A percentile compares a stretch with the other conserved stretches of the same genome.
Evolutionary conservation across 2,113 vertebrate species (phyloP).

Genomic region (Brachyistius frenatus): DNA sequence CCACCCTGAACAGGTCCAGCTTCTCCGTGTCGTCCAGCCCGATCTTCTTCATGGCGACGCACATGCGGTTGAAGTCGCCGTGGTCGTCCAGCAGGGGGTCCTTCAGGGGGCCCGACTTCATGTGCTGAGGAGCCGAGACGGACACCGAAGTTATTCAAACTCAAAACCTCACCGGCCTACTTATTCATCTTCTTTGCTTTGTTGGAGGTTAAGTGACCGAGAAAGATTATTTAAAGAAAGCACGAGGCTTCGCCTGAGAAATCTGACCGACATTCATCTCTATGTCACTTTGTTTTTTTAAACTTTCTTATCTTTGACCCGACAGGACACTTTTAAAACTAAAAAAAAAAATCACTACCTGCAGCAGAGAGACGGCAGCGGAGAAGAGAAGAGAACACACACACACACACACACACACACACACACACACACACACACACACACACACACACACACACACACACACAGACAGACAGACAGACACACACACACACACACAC

Average conservation of each 20-base stretch:
- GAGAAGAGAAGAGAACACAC: neutral
- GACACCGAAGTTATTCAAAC: no score
- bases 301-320: no score
- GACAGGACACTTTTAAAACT: neutral
- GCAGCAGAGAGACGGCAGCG: constrained; percentile 7
- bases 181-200: no score
- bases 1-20: constrained; percentile 96
- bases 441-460: no score
- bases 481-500: no score
- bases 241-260: no score
- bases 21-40: constrained; percentile 96
- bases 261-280: no score
- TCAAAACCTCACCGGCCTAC: no score
- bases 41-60: constrained; percentile 97
- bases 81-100: constrained; percentile 96
- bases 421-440: neutral
- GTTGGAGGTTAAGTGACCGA: no score
- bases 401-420: constrained; percentile 17
- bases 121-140: constrained; percentile 80
- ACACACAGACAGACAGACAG: no score
- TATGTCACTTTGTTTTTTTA: no score
- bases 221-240: no score
- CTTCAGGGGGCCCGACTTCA: constrained; percentile 92
- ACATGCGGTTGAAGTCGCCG: constrained; percentile 97
- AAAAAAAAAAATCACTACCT: constrained; percentile 7